Conservation (phyloP, 2,113 vertebrate genomes). For the Phylloscopus trochilus region DNA sequence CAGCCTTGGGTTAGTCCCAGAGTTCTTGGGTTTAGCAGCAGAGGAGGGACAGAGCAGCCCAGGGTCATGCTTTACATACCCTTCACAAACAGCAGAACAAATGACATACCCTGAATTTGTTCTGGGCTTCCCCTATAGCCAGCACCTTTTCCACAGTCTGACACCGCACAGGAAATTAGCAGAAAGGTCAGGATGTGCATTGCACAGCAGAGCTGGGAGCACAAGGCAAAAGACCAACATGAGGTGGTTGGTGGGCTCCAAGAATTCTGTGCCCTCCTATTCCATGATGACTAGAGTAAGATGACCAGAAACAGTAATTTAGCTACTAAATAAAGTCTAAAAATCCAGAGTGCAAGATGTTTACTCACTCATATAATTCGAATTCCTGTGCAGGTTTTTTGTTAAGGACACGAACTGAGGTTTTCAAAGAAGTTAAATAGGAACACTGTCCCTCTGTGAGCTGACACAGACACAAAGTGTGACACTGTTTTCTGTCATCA, state of each 20-base stretch:
- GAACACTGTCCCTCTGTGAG: background rate
- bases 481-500: background rate
- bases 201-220: background rate
- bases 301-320: background rate
- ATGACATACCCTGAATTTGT: background rate
- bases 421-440: background rate
- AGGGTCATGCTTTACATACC: background rate
- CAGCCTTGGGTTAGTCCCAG: background rate
- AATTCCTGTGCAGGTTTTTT: background rate
- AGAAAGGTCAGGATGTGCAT: background rate
- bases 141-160: background rate
- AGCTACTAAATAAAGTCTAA: background rate
- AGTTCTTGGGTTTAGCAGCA: background rate
- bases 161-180: accelerated
- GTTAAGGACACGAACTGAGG: background rate
- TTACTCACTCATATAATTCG: accelerated
- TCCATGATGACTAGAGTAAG: background rate
- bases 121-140: background rate
- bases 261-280: background rate
- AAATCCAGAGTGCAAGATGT: background rate
- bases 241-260: background rate
- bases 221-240: background rate
- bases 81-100: background rate
- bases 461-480: background rate
- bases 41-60: background rate